phyloP scores from a whole-genome alignment of 2,113 vertebrate species.

The Neoarius graeffei region DNA sequence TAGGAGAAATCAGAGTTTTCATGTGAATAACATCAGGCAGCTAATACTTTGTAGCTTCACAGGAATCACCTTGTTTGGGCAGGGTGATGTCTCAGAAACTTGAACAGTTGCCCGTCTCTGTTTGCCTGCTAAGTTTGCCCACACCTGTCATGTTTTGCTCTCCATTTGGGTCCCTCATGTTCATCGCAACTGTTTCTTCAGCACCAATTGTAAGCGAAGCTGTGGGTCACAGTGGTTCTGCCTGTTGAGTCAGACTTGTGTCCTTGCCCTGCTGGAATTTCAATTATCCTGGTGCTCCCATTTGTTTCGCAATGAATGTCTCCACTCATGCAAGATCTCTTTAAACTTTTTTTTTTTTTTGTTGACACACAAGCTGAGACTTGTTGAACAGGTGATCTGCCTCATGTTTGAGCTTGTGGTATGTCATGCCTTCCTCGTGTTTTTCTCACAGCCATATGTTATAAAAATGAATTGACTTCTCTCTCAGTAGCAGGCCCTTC shows the following conservation, averaged over 20 bases:
- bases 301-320: neutral
- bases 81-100: neutral
- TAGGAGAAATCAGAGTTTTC: neutral
- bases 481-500: neutral
- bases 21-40: neutral
- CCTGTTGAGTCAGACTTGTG: neutral
- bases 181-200: conserved; percentile 17
- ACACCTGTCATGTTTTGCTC: conserved; percentile 41
- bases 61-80: neutral
- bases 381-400: conserved; percentile 46
- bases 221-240: neutral
- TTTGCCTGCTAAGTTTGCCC: neutral
- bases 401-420: conserved; percentile 27
- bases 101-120: conserved; percentile 6
- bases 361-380: conserved; percentile 42
- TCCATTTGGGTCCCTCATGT: neutral
- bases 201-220: neutral
- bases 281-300: neutral
- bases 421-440: neutral
- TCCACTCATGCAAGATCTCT: neutral
- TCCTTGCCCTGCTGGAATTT: neutral
- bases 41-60: neutral
- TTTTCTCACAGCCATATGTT: neutral
- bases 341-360: neutral
- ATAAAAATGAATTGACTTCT: neutral